phyloP scores from a whole-genome alignment of 2,888 invertebrate genomes.

The Hyposoter dolosus region DNA sequence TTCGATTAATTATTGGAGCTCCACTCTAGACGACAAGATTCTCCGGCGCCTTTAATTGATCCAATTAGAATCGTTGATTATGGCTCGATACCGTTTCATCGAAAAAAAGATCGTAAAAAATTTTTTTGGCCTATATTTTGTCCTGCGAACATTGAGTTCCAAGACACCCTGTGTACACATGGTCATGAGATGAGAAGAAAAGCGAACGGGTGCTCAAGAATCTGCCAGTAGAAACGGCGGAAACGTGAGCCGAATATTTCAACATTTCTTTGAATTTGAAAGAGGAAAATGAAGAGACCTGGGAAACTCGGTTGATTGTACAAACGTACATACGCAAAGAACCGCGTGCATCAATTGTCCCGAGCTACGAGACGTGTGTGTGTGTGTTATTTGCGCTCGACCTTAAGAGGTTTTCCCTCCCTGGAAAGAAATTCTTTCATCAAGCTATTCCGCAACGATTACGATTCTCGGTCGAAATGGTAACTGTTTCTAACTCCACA shows the following conservation, averaged over 20 bases:
- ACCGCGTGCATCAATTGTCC: slow-evolving; percentile 30
- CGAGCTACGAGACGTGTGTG: background rate
- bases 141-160: background rate
- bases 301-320: slow-evolving; percentile 57
- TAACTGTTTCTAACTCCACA: slow-evolving; percentile 1
- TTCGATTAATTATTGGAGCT: background rate
- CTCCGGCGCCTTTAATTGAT: background rate
- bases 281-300: slow-evolving; percentile 41
- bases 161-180: background rate
- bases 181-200: slow-evolving; percentile 6
- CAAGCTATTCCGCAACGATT: slow-evolving; percentile 21
- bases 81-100: background rate
- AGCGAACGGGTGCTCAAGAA: slow-evolving; percentile 57
- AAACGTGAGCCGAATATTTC: slow-evolving; percentile 64
- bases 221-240: slow-evolving; percentile 61
- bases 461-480: background rate
- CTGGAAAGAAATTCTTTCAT: slow-evolving; percentile 5
- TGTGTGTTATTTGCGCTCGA: slow-evolving; percentile 3
- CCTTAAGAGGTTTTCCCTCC: slow-evolving; percentile 15
- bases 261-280: slow-evolving; percentile 47
- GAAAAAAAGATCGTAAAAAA: background rate
- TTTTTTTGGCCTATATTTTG: background rate
- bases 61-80: background rate
- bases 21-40: background rate
- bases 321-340: slow-evolving; percentile 45